Base-by-base conservation (phyloP, 2,888 invertebrate genomes). In the Melipona bicolor region DNA sequence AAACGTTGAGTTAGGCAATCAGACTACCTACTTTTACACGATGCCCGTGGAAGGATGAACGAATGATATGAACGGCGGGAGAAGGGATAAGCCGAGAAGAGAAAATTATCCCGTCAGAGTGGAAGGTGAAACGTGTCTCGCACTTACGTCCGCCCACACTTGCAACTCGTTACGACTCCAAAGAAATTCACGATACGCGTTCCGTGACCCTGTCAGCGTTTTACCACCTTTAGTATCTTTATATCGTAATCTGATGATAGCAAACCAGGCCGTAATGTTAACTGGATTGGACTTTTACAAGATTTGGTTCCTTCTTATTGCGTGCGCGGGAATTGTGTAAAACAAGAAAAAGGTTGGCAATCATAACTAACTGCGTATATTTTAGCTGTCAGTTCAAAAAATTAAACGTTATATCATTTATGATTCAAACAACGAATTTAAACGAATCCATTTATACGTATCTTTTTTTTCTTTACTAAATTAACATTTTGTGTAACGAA, bases 241-340 rank as follows among this genome's bases (percentile, higher is more conserved):
- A 92, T 89, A 92, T 91, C 90, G 92, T 93, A 93, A 93, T 92
- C 90, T 90, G 91, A 90, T 93, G 92, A 93, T 93, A 91, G 91
- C 92, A 86, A 88, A 87, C 90, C 87, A 89, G 87, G 89, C 92
- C 92, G 90, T 92, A 91, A 91, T 80, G 90, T 92, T 91, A 90
- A 92, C 89, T 76, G 84, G 84, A 77, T 81, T 73, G 80, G 79
- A 84, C 79, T 83, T 88, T 89, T 88, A 88, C 86, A 70, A 86
- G 83, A 78, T 79, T 75, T 56, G 52, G 64, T 81, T 73, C 62
- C 81, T 68, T 74, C 49, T 61, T 77, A 27, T 72, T 74, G 74
- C 75, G n/a, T 32, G 32, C 49, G 27, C 27, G 50, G 15, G 68
- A 78, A 77, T 79, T 36, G 61, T 71, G 19, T 61, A 68, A 81